These are phyloP conservation scores for Columba livia DNA, from an alignment of 2,113 vertebrate genomes.

Conservation along the genomic window DNA sequence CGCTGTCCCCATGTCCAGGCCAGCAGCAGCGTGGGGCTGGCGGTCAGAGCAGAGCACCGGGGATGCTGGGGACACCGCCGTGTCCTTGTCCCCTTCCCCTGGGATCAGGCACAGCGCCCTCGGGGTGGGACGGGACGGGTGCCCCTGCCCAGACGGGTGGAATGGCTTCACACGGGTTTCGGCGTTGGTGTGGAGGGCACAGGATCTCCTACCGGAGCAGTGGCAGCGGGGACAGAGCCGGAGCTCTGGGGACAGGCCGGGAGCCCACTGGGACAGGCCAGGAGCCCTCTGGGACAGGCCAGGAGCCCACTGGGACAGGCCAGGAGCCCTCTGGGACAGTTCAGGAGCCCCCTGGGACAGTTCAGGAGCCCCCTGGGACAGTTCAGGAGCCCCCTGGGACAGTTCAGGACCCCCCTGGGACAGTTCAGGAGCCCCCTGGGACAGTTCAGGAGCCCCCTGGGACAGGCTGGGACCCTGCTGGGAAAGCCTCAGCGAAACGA, in stretches of 20 bases:
- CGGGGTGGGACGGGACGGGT: neutral
- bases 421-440: no score
- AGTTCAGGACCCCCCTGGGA: no score
- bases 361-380: no score
- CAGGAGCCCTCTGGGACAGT: no score
- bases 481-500: no score
- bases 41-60: rapidly evolving
- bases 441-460: no score
- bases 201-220: neutral
- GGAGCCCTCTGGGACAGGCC: neutral
- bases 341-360: no score
- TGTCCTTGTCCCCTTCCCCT: neutral
- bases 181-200: rapidly evolving
- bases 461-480: no score
- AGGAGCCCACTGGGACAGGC: neutral
- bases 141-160: rapidly evolving
- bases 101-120: neutral
- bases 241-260: neutral
- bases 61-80: neutral
- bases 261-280: no score
- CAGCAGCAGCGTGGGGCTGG: neutral
- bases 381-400: no score
- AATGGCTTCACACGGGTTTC: rapidly evolving
- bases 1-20: no score
- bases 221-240: neutral